phyloP scores from a whole-genome alignment of 1,140 invertebrate species.

The Lethrus apterus region DNA sequence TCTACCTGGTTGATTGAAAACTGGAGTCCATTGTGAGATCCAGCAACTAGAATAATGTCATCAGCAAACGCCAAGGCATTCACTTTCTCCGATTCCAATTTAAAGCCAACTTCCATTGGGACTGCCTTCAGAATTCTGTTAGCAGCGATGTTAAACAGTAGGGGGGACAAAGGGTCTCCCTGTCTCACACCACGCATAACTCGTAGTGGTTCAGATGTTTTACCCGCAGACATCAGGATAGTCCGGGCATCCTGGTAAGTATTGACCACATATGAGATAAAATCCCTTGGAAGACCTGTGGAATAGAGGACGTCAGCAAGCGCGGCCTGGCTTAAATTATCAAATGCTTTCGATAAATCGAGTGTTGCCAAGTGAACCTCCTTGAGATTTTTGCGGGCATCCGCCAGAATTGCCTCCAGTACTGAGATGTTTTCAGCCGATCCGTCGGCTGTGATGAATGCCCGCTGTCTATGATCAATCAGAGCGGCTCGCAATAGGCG shows the following conservation, averaged over 20 bases:
- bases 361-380: neutral
- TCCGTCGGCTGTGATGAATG: neutral
- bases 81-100: neutral
- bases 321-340: neutral
- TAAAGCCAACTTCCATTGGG: neutral
- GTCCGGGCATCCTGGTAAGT: neutral
- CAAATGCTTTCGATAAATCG: neutral
- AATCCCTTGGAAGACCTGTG: neutral
- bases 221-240: neutral
- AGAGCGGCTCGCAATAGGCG: neutral
- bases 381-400: neutral
- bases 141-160: neutral
- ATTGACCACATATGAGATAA: neutral
- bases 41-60: neutral
- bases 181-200: no score
- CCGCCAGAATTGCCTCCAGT: neutral
- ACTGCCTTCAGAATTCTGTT: neutral
- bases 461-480: neutral
- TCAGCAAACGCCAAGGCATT: neutral
- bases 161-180: no score
- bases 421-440: neutral
- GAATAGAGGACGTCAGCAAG: neutral
- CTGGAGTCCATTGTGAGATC: neutral
- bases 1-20: neutral
- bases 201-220: no score